Base-by-base conservation (phyloP, 2,888 invertebrate species). In the Brachypalpus laphriformis region DNA sequence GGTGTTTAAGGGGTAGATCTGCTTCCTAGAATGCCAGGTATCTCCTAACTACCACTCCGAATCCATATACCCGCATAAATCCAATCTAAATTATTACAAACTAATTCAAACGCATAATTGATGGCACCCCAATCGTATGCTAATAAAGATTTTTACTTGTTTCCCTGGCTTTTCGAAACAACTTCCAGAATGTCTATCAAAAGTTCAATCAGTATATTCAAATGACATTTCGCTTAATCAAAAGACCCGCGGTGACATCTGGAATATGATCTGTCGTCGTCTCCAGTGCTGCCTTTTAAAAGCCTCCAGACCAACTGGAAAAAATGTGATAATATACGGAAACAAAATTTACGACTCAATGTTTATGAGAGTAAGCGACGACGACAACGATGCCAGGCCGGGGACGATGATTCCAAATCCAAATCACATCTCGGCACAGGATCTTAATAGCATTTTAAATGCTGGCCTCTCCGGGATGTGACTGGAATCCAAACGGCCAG, bases 391-490 rank as follows among this genome's bases (percentile, higher is more conserved):
- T 5, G 14, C 0, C 11, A 11, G 2, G 11, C 2, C 37, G n/a
- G 11, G 8, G 8, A 34, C 11, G 34, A 9, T 34, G 37, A 70
- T 49, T 66, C 71, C 9, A 54, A 68, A 49, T 54, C 56, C 68
- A 57, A 75, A 59, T 74, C 80, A 83, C 83, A 83, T 83, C 78
- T 78, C 66, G 49, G 74, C 78, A 20, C 63, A 83, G 83, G 83
- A 83, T 83, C 83, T 83, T 83, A 83, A 83, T 83, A 75, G 83
- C 83, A 74, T 83, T 83, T 83, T 83, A 83, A 83, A 83, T 70
- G 83, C 83, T 63, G 83, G 74, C 74, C 63, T 75, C 83, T 25
- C 42, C 51, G 56, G 45, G 80, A 83, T 83, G 83, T 83, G 83
- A 83, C 83, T 74, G 70, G 83, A 78, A 80, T 83, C 70, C 42